Evolutionary conservation across 2,113 vertebrate species (phyloP).

Genomic region (Glaucomys volans): DNA sequence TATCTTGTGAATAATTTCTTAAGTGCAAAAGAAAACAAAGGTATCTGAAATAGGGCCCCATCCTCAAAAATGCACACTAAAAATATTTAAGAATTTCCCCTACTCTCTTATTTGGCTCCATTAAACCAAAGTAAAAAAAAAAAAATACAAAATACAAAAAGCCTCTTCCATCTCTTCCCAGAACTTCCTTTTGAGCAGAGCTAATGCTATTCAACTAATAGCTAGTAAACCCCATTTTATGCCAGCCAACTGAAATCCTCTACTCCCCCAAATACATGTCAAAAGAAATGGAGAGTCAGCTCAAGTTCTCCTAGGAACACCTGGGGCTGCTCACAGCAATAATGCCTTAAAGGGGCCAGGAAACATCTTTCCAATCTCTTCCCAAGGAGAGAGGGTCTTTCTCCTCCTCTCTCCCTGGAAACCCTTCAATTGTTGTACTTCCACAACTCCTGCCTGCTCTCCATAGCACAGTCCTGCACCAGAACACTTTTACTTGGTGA

Average conservation of each 20-base stretch:
- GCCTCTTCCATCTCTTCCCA: neutral
- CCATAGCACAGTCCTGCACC: rapidly evolving
- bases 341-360: neutral
- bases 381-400: neutral
- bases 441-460: neutral
- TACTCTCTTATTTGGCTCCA: neutral
- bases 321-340: neutral
- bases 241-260: neutral
- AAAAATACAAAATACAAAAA: neutral
- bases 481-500: neutral
- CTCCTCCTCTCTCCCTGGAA: neutral
- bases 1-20: neutral
- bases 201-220: neutral
- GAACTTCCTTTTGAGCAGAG: neutral
- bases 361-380: neutral
- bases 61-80: neutral
- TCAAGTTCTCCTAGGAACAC: neutral
- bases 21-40: neutral
- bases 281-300: neutral
- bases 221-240: neutral
- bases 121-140: neutral
- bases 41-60: neutral
- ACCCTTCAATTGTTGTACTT: too few relatives aligned
- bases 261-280: neutral
- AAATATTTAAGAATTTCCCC: neutral